These are phyloP conservation scores for Nasonia giraulti DNA, from an alignment of 1,140 invertebrate species.

Conservation along the genomic window DNA sequence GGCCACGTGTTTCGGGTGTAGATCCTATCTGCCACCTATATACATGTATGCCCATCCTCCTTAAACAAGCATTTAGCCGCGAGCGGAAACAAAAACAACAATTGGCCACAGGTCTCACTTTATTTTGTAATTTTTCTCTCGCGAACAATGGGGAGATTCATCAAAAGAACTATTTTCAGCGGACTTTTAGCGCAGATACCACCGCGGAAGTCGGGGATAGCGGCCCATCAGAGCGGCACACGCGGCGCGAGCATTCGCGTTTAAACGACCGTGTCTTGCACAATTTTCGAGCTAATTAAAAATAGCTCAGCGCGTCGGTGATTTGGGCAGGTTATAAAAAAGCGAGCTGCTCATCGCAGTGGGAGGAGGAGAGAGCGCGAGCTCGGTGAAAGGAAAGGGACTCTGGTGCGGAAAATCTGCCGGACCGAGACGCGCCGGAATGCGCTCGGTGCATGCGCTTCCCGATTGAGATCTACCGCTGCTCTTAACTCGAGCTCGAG, in stretches of 20 bases:
- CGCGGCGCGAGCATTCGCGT: not conserved
- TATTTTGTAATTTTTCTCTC: no score
- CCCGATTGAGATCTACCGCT: slow-evolving; percentile 34
- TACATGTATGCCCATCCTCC: not conserved
- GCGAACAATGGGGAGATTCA: not conserved
- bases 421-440: slow-evolving; percentile 23
- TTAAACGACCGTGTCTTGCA: slow-evolving; percentile 13
- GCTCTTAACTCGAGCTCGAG: slow-evolving; percentile 21
- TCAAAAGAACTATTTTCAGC: not conserved
- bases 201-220: not conserved
- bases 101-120: no score
- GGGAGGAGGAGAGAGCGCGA: no score
- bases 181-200: not conserved
- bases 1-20: not conserved
- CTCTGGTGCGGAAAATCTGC: slow-evolving; percentile 34
- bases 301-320: not conserved
- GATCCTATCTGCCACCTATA: slow-evolving; percentile 5
- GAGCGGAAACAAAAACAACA: not conserved
- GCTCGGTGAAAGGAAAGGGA: slow-evolving; percentile 24
- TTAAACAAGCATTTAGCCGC: slow-evolving; percentile 11
- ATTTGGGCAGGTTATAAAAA: not conserved
- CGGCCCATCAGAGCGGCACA: not conserved
- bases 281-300: slow-evolving; percentile 38
- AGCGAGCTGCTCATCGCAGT: no score
- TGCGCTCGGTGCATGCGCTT: slow-evolving; percentile 29